Evolutionary conservation across 2,113 vertebrate genomes (phyloP), one percentile per base, ranked within the genome.

Genomic region (Pungitius pungitius): DNA sequence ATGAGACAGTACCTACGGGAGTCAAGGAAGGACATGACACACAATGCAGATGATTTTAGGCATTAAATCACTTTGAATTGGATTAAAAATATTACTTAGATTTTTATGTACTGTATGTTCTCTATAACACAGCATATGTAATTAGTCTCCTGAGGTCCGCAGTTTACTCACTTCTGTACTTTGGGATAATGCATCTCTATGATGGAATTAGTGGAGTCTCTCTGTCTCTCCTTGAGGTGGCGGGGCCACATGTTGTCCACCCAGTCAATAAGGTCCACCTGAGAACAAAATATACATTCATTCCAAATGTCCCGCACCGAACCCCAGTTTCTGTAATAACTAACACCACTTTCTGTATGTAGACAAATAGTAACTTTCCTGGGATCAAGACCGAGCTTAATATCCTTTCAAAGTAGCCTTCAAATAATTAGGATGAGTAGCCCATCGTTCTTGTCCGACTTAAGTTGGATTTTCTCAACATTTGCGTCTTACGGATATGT

Each of bases 211-310:
- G 98, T 99, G 18, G 97, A 97, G 87, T 99, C 98, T 60, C 96
- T 97, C 81, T 99, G 97, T 78, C 95, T 95, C 86, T 99, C 97
- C 82, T 99, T 99, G 57, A 99, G 94, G 87, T 99, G 97, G 2
- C 98, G 95, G 8, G 98, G 98, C 98, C 98, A 99, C 95, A 99
- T 99, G 84, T 98, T 99, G 89, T 99, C 98, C 42, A 99, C 98
- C 98, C 98, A 99, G 89, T 99, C 98, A 79, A 99, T 96, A 67
- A 98, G 93, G 85, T 99, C 97, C 92, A 99, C 98, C 98, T 99
- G 77, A 11, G 78, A 30, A 4, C 39, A 18, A 6, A 60, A 33
- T 24, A 56, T 7, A 54, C 3, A 26, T 8, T 2, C 10, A 56
- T 20, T 75, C 7, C 26, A 75, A 45, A 8, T 30, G 17, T 64